Conservation (phyloP, 2,113 vertebrate species). For the Oreocharis arfaki region DNA sequence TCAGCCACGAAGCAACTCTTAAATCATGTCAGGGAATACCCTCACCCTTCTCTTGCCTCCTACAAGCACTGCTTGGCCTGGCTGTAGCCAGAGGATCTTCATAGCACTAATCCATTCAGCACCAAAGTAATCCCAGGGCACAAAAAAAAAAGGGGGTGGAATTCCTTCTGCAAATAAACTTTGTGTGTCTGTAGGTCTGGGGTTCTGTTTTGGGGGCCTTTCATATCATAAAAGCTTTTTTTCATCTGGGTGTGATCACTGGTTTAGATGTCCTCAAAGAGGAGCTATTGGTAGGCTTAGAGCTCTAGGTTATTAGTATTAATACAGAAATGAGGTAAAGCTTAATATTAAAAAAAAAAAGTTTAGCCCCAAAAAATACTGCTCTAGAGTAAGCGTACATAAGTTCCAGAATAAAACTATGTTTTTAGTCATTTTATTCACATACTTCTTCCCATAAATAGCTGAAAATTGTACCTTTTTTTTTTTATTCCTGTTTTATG, state of each 20-base stretch:
- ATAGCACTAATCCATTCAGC: neutral
- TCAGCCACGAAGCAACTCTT: neutral
- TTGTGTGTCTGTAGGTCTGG: neutral
- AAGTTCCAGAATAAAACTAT: neutral
- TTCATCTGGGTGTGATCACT: neutral
- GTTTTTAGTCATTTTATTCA: neutral
- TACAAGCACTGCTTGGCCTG: neutral
- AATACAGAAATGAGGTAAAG: neutral
- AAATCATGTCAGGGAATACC: neutral
- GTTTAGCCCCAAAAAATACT: neutral
- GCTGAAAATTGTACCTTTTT: neutral
- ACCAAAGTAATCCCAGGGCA: neutral
- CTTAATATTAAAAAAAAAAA: neutral
- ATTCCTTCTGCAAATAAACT: neutral
- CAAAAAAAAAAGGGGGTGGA: rapidly evolving
- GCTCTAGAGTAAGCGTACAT: neutral
- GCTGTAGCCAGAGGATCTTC: neutral
- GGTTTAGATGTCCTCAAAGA: neutral
- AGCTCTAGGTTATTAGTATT: neutral
- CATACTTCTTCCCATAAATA: neutral
- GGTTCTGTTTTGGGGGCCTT: neutral
- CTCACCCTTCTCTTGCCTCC: neutral
- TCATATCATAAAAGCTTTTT: neutral
- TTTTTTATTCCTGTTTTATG: neutral
- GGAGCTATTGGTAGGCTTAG: neutral